These are phyloP conservation scores for Oryzias dopingdopingensis DNA, from an alignment of 2,797 vertebrate species.

Conservation along the genomic window DNA sequence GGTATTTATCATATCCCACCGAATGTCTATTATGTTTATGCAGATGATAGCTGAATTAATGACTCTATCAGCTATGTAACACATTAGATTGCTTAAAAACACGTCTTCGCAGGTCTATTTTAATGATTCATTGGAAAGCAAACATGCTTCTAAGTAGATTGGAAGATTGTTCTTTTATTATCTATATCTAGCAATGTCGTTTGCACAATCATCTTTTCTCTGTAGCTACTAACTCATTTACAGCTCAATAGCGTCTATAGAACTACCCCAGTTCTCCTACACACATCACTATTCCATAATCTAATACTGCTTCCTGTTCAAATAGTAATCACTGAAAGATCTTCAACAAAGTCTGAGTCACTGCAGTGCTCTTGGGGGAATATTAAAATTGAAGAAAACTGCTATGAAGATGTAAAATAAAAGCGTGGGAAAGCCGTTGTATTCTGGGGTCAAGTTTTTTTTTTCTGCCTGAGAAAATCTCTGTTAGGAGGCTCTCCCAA, in stretches of 20 bases:
- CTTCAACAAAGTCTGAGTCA: neutral
- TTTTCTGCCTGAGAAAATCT: neutral
- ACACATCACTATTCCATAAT: too few relatives aligned
- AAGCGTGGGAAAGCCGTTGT: neutral
- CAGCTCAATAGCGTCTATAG: too few relatives aligned
- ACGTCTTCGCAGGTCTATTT: conserved; percentile 29
- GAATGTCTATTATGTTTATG: conserved; percentile 19
- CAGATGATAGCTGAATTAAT: conserved; percentile 38
- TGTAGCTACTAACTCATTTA: too few relatives aligned
- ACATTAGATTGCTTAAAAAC: conserved; percentile 9
- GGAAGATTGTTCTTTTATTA: conserved; percentile 6
- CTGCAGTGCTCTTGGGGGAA: neutral
- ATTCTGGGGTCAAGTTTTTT: neutral
- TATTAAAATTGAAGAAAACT: too few relatives aligned
- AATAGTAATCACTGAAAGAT: too few relatives aligned
- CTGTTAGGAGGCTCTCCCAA: neutral
- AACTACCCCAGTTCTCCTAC: too few relatives aligned
- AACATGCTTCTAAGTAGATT: conserved; percentile 42
- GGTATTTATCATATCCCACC: conserved; percentile 17
- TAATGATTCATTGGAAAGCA: conserved; percentile 28
- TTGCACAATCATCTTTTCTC: too few relatives aligned
- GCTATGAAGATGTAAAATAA: neutral
- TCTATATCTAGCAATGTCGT: too few relatives aligned
- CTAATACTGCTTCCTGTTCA: too few relatives aligned
- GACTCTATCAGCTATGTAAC: conserved; percentile 28